phyloP scores from a whole-genome alignment of 1,140 invertebrate genomes.

The Hyposmocoma kahamanoa region DNA sequence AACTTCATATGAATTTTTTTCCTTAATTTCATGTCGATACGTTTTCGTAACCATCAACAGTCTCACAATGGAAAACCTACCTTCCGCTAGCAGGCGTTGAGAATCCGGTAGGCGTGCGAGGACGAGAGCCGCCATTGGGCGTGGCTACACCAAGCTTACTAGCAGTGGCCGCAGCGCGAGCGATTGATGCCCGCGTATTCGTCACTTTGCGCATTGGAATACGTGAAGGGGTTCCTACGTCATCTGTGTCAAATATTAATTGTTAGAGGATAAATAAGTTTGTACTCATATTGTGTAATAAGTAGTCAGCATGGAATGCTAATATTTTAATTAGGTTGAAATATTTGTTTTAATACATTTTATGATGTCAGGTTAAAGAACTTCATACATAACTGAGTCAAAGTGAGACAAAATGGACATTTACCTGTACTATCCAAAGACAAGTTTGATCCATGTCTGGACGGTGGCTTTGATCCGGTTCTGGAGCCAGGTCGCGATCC shows the following conservation, averaged over 20 bases:
- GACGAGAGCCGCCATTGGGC: constrained; percentile 75
- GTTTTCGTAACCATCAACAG: too few relatives aligned
- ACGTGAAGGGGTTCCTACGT: constrained; percentile 80
- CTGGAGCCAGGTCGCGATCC: constrained; percentile 87
- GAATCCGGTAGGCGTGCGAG: constrained; percentile 83
- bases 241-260: constrained; percentile 69
- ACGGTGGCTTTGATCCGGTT: constrained; percentile 90
- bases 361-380: too few relatives aligned
- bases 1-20: too few relatives aligned
- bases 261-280: constrained; percentile 9
- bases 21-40: too few relatives aligned
- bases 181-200: constrained; percentile 66
- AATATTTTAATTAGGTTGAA: too few relatives aligned
- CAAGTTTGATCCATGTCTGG: constrained; percentile 93
- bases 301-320: background rate
- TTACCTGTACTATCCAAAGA: constrained; percentile 91
- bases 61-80: constrained; percentile 54
- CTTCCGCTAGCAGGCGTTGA: constrained; percentile 80
- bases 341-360: too few relatives aligned
- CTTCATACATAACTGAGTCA: too few relatives aligned
- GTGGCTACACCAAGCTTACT: constrained; percentile 65
- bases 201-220: constrained; percentile 81
- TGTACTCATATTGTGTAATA: too few relatives aligned
- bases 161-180: constrained; percentile 72
- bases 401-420: too few relatives aligned